Base-by-base conservation (phyloP, 1,140 invertebrate genomes). In the Drosophila melanica region DNA sequence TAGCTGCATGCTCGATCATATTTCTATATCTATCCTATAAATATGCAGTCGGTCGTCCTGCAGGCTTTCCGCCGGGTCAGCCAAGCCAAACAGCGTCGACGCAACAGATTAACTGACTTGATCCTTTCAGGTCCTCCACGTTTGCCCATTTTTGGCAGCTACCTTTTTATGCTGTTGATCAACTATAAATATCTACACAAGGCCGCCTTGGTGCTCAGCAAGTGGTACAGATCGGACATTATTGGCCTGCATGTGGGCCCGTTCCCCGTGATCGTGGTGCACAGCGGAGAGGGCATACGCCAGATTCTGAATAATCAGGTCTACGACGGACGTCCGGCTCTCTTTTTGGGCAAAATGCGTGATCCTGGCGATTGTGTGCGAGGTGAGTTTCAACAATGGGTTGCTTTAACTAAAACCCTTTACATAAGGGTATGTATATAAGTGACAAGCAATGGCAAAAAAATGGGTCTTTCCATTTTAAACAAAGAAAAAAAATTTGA, bases 191-290 rank as follows among this genome's bases (percentile, higher is more conserved):
- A 81, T 41, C 50, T 92, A 4, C 91, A 92, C 63, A 91, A 92
- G 74, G 90, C 77, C 0, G 85, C 77, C 0, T 27, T 91, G 18
- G 60, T 55, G 4, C 63, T 92, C 1, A 82, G 81, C 27, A 75
- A 90, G 14, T 92, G 85, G 81, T 92, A 93, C 44, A 92, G 93
- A 44, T 93, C 93, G 4, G 92, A 92, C 51, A 79, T 93, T 14
- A 70, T 93, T 10, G 92, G 93, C 0, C 75, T 93, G 1, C 89
- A 92, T 51, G 20, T 93, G 1, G 93, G 93, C 1, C 10, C 65
- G 4, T 74, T 62, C 63, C 91, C 86, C 4, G 68, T 79, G 0
- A 75, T 92, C 3, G 80, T 93, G 0, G 92, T 90, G 6, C 92
- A 92, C 39, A 91, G 85, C 73, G 82, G 87, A 4, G 75, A 86